Evolutionary conservation across 2,113 vertebrate genomes (phyloP), one percentile per base, ranked within the genome.

Genomic region (Leptobrachium leishanense): DNA sequence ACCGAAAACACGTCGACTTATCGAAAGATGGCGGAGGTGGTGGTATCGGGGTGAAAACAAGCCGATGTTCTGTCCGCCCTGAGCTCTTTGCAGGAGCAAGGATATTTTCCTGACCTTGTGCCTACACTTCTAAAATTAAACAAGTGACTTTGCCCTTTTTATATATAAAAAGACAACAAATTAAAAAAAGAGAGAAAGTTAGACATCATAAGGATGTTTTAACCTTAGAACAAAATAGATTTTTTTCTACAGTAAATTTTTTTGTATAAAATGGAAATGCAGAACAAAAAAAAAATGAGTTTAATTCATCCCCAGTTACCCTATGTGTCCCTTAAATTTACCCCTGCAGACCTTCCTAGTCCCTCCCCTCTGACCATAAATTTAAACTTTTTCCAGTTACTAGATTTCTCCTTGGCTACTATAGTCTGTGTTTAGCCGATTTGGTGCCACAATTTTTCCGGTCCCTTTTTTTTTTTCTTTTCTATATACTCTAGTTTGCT

Each of bases 161-260:
- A 54, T 82, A 81, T 74, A 86, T 71, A 80, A 85, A 87, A 87
- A 89, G 88, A 89, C 86, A 83, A 88, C 90, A 77, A 86, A 86
- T 85, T 87, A 86, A 84, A 89, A 89, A 69, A 81, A 82, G 75
- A 88, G 68, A 82, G 86, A 87, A 86, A 88, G 87, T 88, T 86
- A 86, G 89, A 89, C 82, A 73, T 91, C 92, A 92, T 89, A 90
- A 75, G 89, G 86, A 85, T 84, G 86, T 90, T 91, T 89, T 91
- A 88, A 90, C 87, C 86, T 69, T 91, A 93, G 90, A 89, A 88
- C 85, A 87, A 82, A 89, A 86, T 90, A 91, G 90, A 83, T 84
- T 84, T 87, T 88, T 89, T 87, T 89, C n/a, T 46, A 69, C n/a
- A 91, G 39, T 13, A 82, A 85, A 84, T 2, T 15, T 53, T 68